Evolutionary conservation across 2,888 invertebrate genomes (phyloP), one percentile per base, ranked within the genome.

Genomic region (Agapostemon virescens): DNA sequence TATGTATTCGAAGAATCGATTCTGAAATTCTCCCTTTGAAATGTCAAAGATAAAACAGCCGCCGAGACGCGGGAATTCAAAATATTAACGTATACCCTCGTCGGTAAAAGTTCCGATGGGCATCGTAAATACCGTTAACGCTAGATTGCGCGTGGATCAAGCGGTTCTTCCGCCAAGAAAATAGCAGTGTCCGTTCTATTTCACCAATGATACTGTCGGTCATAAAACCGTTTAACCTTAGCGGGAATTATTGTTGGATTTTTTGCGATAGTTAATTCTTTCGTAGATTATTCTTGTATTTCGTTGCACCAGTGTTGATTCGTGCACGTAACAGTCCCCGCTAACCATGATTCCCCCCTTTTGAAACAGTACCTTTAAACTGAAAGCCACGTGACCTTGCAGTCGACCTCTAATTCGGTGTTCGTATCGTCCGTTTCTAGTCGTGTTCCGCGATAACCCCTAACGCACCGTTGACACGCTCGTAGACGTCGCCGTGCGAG

Each of bases 361-460:
- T 61, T 75, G 73, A 74, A 23, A 23, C 63, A 82, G 69, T 55
- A 70, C 73, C 72, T 76, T 79, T 75, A 74, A 69, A 72, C 61
- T 58, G 42, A 36, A 67, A 78, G 82, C 86, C 90, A 91, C 90
- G 91, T 91, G 92, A 92, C 92, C 92, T 92, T 92, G 90, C 82
- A 82, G 89, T 92, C 90, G 92, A 92, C 92, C 92, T 92, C 90
- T 91, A 83, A 89, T 82, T 83, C 77, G 78, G 69, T 81, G 80
- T 71, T 86, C 76, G 72, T 75, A 83, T 80, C 85, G 78, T 82
- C 79, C 71, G 74, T 84, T 69, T 33, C 74, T 76, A 42, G 66
- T 74, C 64, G 61, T 68, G 49, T 69, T 78, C 68, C 38, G 63
- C 70, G 73, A 69, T 84, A 82, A 84, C 75, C 77, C 26, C 33